phyloP scores from a whole-genome alignment of 2,113 vertebrate species.

The Corythaeola cristata region DNA sequence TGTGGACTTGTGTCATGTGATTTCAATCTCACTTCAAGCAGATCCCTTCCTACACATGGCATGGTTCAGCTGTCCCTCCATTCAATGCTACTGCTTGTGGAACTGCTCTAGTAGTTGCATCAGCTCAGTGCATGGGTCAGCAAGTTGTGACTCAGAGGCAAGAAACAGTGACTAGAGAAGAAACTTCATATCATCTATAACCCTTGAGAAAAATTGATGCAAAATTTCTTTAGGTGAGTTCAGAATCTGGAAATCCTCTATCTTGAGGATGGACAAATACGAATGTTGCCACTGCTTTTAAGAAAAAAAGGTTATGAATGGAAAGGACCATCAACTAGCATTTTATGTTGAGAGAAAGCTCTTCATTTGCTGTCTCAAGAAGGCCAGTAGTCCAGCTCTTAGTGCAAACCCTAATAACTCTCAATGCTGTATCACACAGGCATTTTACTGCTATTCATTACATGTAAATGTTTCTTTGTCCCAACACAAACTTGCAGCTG shows the following conservation, averaged over 20 bases:
- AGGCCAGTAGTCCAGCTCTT: neutral
- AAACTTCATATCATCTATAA: neutral
- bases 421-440: neutral
- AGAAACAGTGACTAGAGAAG: neutral
- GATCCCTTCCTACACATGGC: neutral
- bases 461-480: conserved; percentile 47
- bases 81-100: neutral
- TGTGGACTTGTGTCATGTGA: neutral
- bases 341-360: neutral
- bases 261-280: neutral
- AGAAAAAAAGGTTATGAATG: neutral
- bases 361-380: neutral
- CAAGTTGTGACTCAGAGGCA: neutral
- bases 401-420: neutral
- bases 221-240: neutral
- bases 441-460: conserved; percentile 42
- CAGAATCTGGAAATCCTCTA: neutral
- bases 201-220: neutral
- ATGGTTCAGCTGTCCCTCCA: neutral
- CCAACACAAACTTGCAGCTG: conserved; percentile 51
- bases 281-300: neutral
- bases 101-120: neutral
- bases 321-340: neutral
- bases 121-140: neutral
- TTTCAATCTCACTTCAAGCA: neutral